Evolutionary conservation across 2,113 vertebrate species (phyloP).

Genomic region (Barbus barbus): DNA sequence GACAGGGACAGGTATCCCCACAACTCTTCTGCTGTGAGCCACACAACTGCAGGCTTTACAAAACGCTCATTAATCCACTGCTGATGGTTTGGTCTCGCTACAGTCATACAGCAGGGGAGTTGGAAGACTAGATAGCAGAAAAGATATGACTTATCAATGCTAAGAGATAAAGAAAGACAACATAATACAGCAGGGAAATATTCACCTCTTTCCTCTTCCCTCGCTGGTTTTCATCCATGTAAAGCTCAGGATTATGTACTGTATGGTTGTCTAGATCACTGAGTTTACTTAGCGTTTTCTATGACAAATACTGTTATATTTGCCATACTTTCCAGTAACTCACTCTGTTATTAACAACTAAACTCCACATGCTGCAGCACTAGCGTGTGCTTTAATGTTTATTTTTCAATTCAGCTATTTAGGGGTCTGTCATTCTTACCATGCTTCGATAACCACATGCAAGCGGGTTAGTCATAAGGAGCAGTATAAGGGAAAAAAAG

Average conservation of each 20-base stretch:
- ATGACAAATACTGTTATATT: too few species aligned
- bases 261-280: background rate
- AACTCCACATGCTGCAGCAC: background rate
- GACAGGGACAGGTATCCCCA: conserved; percentile 38
- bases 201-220: background rate
- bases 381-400: background rate
- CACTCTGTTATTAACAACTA: background rate
- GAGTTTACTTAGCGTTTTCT: too few species aligned
- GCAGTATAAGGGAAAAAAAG: background rate
- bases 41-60: conserved; percentile 15
- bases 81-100: background rate
- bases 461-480: background rate
- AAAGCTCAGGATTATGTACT: background rate
- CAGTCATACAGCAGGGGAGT: conserved; percentile 1
- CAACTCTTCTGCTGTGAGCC: conserved; percentile 11
- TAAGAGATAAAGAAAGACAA: background rate
- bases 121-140: background rate
- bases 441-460: background rate
- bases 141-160: background rate
- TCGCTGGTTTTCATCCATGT: background rate
- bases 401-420: background rate
- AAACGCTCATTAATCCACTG: conserved; percentile 50
- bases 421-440: background rate
- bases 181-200: background rate
- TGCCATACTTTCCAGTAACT: background rate